Evolutionary conservation across 1,140 invertebrate genomes (phyloP).

Genomic region (Meloidogyne chitwoodi): DNA sequence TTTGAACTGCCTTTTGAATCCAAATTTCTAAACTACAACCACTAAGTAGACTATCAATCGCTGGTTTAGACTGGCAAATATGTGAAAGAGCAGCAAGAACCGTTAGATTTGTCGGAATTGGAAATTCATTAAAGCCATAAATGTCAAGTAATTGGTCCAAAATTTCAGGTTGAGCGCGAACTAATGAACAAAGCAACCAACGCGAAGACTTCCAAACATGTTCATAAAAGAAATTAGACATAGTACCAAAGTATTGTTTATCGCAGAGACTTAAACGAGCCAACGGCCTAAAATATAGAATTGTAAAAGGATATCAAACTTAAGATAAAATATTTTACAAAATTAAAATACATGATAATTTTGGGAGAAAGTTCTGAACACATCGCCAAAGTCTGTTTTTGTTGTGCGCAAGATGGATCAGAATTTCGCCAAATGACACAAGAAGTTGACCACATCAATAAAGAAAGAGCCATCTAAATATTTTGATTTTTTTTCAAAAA

Average conservation of each 20-base stretch:
- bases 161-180: conserved; percentile 9
- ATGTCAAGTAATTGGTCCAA: conserved; percentile 14
- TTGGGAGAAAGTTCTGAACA: conserved; percentile 31
- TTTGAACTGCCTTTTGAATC: conserved; percentile 19
- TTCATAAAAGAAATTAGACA: background rate
- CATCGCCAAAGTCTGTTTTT: conserved; percentile 35
- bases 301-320: background rate
- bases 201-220: background rate
- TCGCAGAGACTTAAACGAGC: background rate
- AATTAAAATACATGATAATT: conserved; percentile 24
- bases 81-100: conserved; percentile 10
- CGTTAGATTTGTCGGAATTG: background rate
- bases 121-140: background rate
- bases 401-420: conserved; percentile 1
- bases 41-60: conserved; percentile 4
- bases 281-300: background rate
- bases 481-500: background rate
- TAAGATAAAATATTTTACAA: background rate
- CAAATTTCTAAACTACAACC: conserved; percentile 15
- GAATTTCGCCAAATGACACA: conserved; percentile 34
- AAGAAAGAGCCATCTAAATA: conserved; percentile 23
- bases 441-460: conserved; percentile 34
- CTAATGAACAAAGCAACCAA: conserved; percentile 34
- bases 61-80: conserved; percentile 28
- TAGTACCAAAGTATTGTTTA: background rate